Evolutionary conservation across 2,797 vertebrate genomes (phyloP), one percentile per base, ranked within the genome.

Genomic region (Phaenicophaeus curvirostris): DNA sequence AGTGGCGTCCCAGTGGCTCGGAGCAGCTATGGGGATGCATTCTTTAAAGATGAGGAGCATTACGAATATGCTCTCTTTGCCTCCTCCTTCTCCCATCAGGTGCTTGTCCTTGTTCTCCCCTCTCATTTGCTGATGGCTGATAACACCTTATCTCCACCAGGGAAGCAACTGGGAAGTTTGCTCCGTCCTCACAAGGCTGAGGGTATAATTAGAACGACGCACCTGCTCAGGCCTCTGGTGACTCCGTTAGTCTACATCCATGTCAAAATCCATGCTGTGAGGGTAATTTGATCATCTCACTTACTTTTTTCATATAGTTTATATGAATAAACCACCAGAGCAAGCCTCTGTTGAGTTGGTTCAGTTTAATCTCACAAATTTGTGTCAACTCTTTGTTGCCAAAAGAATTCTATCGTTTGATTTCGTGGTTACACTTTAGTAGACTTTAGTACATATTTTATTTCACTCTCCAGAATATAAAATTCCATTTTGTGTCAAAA

Each of bases 221-320:
- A 96, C 96, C 95, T 97, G 96, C 94, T 97, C 94, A 87, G 94
- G 87, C 90, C 96, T 94, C 95, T 41, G 0, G 92, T 95, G 96
- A 89, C 93, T 96, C 86, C 7, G 88, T 91, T 91, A 92, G 94
- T 96, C 94, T 96, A 94, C 90, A 97, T 91, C 91, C 95, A 85
- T 91, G 92, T 93, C 95, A 96, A 94, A 93, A 95, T 95, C 95
- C 96, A 95, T 95, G 90, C 94, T 95, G 96, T 90, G 94, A 96
- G 95, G 93, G 90, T 94, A 97, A 96, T 74, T 94, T 85, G 57
- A 66, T 95, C 84, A 76, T 86, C 75, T 94, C 66, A 54, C 85
- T 81, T 96, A 73, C 51, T 93, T 85, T 69, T 95, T 88, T 89
- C 72, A 74, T 77, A 75, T 48, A 79, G 41, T 78, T 55, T 66